Percentiles rank a stretch among this genome's conserved stretches.
Conservation (phyloP, 2,113 vertebrate species). For the Cephalopterus ornatus region DNA sequence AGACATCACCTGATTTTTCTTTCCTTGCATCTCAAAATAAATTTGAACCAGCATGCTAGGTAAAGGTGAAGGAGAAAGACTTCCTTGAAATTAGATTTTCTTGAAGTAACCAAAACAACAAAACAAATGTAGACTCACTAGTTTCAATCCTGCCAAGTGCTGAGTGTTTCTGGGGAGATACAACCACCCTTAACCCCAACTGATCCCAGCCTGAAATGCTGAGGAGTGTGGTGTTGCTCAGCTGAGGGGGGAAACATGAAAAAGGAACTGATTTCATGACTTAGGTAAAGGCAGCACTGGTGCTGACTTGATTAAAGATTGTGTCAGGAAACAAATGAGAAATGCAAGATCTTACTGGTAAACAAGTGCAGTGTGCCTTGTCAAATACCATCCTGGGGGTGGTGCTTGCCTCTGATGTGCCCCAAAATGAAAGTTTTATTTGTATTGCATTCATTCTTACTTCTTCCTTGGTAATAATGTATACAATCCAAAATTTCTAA, state of each 20-base stretch:
- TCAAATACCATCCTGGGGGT: not conserved
- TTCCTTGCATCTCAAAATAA: not conserved
- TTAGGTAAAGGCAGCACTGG: not conserved
- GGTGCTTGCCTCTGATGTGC: not conserved
- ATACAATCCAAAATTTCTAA: not conserved
- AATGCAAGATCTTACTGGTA: not conserved
- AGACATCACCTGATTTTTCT: not conserved
- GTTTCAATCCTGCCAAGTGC: not conserved
- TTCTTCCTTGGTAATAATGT: not conserved
- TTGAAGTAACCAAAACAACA: not conserved
- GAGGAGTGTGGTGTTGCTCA: not conserved
- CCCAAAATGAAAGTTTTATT: not conserved
- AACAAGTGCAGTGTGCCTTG: not conserved
- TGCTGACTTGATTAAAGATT: not conserved
- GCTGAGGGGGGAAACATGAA: not conserved
- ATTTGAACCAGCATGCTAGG: not conserved
- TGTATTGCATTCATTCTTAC: not conserved
- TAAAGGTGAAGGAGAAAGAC: not conserved
- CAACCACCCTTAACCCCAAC: not conserved
- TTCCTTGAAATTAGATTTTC: not conserved
- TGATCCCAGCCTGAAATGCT: not conserved
- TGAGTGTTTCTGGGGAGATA: not conserved
- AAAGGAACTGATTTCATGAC: not conserved
- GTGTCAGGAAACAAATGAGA: not conserved
- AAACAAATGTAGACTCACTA: not conserved